Evolutionary conservation across 1,140 invertebrate species (phyloP).

Genomic region (Calephelis nemesis): DNA sequence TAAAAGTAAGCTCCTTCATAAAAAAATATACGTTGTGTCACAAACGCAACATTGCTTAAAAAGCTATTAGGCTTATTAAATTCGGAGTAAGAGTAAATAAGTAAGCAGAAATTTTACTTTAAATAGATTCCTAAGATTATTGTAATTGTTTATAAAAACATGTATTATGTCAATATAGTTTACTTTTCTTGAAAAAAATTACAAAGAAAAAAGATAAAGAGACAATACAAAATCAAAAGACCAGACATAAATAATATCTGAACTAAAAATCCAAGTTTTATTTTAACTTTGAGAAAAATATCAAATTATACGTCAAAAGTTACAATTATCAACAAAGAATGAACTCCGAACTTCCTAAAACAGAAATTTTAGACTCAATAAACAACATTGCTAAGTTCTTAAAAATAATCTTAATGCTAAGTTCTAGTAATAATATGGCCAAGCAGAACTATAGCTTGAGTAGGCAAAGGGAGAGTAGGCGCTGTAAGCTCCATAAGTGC

Average conservation of each 20-base stretch:
- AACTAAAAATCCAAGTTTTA: too few species aligned
- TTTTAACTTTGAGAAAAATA: too few species aligned
- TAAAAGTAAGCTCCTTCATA: background rate
- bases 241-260: too few species aligned
- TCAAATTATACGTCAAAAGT: background rate
- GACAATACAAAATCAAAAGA: too few species aligned
- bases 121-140: background rate
- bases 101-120: background rate
- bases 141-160: background rate
- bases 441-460: constrained; percentile 64
- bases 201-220: too few species aligned
- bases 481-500: constrained; percentile 47
- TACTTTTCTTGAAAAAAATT: too few species aligned
- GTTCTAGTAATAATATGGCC: constrained; percentile 60
- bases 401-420: background rate
- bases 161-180: too few species aligned
- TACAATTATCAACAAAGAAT: too few species aligned
- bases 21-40: background rate
- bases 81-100: background rate
- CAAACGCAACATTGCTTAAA: background rate
- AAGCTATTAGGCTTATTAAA: background rate
- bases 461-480: constrained; percentile 71
- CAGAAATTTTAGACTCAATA: background rate
- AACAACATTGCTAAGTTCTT: background rate
- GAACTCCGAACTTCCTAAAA: background rate